Evolutionary conservation across 2,113 vertebrate species (phyloP).

Genomic region (Panurus biarmicus): DNA sequence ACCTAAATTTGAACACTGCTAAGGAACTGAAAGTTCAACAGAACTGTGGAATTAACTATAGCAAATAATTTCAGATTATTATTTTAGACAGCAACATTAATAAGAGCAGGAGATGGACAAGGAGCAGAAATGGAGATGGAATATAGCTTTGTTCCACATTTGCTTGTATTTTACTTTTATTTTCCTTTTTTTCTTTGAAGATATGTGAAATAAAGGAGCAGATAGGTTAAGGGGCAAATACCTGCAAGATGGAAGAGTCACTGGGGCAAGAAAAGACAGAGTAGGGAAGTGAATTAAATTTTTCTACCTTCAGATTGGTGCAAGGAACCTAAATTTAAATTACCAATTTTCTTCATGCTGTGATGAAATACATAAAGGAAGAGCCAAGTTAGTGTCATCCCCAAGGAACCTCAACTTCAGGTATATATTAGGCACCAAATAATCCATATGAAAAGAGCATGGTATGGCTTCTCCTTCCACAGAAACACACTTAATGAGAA

Average conservation of each 20-base stretch:
- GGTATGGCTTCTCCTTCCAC: neutral
- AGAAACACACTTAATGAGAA: neutral
- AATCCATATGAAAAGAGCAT: neutral
- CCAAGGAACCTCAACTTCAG: neutral
- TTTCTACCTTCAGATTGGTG: neutral
- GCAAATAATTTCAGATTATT: neutral
- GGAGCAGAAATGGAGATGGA: neutral
- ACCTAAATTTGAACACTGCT: neutral
- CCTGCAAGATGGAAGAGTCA: neutral
- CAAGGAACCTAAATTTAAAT: neutral
- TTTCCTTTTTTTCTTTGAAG: neutral
- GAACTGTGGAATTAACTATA: neutral
- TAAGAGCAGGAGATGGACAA: neutral
- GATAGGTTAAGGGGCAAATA: neutral
- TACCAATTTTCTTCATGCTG: neutral
- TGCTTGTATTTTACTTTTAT: neutral
- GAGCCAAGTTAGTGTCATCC: neutral
- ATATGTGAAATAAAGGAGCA: neutral
- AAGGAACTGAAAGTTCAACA: neutral
- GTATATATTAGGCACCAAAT: neutral
- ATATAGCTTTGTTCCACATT: fast-evolving
- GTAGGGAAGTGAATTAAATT: neutral
- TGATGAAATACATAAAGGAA: neutral
- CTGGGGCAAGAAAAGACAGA: neutral
- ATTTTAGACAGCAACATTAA: neutral